A percentile compares a stretch with the other conserved stretches of the same genome.
Conservation (phyloP, 2,888 invertebrate species). For the Aphodius sticticus region DNA sequence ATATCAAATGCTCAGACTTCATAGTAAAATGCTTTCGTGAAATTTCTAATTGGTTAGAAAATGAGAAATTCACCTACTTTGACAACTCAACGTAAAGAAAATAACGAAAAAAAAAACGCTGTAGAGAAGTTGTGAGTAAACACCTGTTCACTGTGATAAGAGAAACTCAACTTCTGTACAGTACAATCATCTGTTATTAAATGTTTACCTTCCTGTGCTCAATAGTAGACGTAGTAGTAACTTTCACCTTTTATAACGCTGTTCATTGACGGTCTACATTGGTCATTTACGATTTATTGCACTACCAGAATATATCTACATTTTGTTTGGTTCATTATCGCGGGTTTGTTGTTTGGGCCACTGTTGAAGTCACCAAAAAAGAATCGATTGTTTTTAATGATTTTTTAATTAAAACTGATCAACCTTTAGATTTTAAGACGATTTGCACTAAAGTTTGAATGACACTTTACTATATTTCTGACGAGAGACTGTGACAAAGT, state of each 20-base stretch:
- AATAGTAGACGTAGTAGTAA: not conserved
- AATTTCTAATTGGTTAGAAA: not conserved
- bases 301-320: too few species aligned
- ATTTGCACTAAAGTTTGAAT: too few species aligned
- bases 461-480: too few species aligned
- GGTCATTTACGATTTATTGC: too few species aligned
- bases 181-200: not conserved
- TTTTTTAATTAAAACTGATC: too few species aligned
- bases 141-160: not conserved
- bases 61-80: conserved; percentile 4
- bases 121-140: not conserved
- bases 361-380: too few species aligned
- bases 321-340: too few species aligned
- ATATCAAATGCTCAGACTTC: too few species aligned
- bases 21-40: not conserved
- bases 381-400: too few species aligned
- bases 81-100: not conserved
- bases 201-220: not conserved
- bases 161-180: not conserved
- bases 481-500: too few species aligned
- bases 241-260: not conserved
- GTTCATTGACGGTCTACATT: not conserved
- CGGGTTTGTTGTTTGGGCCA: too few species aligned
- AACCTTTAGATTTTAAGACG: too few species aligned
- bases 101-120: not conserved